Percentiles rank a stretch among this genome's conserved stretches.
phyloP scores from a whole-genome alignment of 2,113 vertebrate species.

The Bos indicus region DNA sequence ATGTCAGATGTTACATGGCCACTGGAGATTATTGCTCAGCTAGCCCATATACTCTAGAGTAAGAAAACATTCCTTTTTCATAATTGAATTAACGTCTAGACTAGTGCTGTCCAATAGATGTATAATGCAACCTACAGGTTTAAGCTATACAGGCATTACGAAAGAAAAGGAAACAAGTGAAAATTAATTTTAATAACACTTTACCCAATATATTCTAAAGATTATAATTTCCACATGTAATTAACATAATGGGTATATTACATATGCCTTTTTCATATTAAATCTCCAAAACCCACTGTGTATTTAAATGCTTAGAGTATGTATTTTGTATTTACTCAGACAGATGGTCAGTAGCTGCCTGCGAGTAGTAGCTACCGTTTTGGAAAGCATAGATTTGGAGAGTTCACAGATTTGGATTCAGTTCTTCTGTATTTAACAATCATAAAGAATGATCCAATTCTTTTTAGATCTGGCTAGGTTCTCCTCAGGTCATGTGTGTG shows the following conservation, averaged over 20 bases:
- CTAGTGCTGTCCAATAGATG: not conserved
- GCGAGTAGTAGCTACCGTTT: not conserved
- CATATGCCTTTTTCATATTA: not conserved
- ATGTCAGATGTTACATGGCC: not conserved
- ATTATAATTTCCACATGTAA: not conserved
- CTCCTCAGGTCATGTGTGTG: not conserved
- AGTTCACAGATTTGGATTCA: not conserved
- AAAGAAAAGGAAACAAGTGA: not conserved
- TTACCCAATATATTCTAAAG: not conserved
- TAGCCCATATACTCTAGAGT: not conserved
- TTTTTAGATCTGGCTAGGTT: not conserved
- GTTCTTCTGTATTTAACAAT: not conserved
- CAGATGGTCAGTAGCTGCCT: not conserved
- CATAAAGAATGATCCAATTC: not conserved
- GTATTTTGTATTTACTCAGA: not conserved
- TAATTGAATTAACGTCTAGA: not conserved
- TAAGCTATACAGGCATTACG: not conserved
- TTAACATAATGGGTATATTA: not conserved
- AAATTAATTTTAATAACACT: not conserved
- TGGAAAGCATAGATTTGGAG: not conserved
- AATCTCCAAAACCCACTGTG: not conserved
- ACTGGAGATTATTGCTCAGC: not conserved
- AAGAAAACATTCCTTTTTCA: not conserved
- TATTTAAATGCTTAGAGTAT: not conserved
- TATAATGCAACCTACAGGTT: not conserved